Evolutionary conservation across 2,797 vertebrate genomes (phyloP), one percentile per base, ranked within the genome.

Genomic region (Clarias fuscus): DNA sequence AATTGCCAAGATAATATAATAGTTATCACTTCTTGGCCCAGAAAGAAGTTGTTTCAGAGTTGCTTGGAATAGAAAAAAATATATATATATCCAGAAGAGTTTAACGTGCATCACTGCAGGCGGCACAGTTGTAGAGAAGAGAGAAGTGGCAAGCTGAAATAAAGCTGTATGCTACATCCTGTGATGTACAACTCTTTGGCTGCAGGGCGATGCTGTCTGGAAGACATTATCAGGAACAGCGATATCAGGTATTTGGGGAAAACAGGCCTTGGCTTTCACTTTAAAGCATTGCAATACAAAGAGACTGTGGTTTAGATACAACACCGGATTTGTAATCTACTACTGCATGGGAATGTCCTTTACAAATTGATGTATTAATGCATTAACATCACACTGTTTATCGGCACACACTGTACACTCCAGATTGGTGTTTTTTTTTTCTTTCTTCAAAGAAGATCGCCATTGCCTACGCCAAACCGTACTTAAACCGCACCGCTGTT

Each of bases 221-320:
- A 77, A 86, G 64, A 82, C 40, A n/a, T 86, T 83, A 77, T 71
- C 59, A 13, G 15, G 61, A 82, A 81, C 43, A 72, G 72, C 30
- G 71, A 40, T 33, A 65, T 76, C 22, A 40, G 68, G 40, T 56
- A 73, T 76, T 76, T 81, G 53, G 20, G 43, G 48, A 68, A 22
- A 53, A 65, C 77, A 76, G 43, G 6, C 43, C 61, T 76, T 67
- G 24, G 40, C 17, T 48, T 86, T 62, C 4, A 62, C 62, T 79
- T 76, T 65, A 82, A 82, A 67, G 71, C 15, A 5, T 48, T 27
- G 15, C 59, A 58, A 27, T 67, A 37, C 79, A 72, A 58, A 65
- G 37, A 64, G 27, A 22, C 78, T 58, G 30, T 40, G 30, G 37
- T 82, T 80, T 71, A 53, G 3, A 7, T 20, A 24, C 68, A 86